A percentile compares a stretch with the other conserved stretches of the same genome.
phyloP scores from a whole-genome alignment of 1,140 invertebrate genomes.

The Leptopilina clavipes region DNA sequence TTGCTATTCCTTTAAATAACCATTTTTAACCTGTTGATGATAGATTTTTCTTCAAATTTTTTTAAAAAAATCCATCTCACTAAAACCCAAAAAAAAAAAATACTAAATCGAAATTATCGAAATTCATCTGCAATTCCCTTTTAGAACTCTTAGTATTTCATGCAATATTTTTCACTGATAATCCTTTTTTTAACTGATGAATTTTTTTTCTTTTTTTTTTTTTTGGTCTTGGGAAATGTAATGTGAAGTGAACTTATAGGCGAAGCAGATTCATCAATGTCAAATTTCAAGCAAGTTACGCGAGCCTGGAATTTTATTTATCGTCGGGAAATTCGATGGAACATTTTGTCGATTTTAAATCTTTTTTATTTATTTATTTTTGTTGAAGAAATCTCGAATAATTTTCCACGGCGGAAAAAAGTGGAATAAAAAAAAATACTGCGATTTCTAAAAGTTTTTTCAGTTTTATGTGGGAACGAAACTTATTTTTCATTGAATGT shows the following conservation, averaged over 20 bases:
- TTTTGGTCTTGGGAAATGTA: conserved; percentile 26
- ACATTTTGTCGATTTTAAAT: neutral
- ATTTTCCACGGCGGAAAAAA: neutral
- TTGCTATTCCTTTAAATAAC: conserved; percentile 58
- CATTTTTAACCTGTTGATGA: conserved; percentile 28
- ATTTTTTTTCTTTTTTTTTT: neutral
- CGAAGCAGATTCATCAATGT: conserved; percentile 29
- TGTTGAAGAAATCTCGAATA: neutral
- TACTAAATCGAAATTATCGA: conserved; percentile 14
- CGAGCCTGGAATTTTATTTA: conserved; percentile 14
- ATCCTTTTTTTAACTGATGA: neutral
- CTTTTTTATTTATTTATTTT: neutral
- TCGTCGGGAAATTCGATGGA: neutral
- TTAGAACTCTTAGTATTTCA: neutral
- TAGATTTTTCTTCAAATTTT: neutral
- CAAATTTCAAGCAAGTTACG: conserved; percentile 22
- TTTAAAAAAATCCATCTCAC: neutral
- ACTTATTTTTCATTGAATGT: conserved; percentile 18
- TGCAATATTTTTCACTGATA: conserved; percentile 3
- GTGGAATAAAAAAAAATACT: neutral
- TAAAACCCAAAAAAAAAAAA: neutral
- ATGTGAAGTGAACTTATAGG: neutral
- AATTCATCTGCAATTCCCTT: conserved; percentile 24
- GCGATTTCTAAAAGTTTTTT: neutral
- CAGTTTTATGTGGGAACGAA: neutral